Base-by-base conservation (phyloP, 2,797 vertebrate species). In the Sphenodon punctatus region DNA sequence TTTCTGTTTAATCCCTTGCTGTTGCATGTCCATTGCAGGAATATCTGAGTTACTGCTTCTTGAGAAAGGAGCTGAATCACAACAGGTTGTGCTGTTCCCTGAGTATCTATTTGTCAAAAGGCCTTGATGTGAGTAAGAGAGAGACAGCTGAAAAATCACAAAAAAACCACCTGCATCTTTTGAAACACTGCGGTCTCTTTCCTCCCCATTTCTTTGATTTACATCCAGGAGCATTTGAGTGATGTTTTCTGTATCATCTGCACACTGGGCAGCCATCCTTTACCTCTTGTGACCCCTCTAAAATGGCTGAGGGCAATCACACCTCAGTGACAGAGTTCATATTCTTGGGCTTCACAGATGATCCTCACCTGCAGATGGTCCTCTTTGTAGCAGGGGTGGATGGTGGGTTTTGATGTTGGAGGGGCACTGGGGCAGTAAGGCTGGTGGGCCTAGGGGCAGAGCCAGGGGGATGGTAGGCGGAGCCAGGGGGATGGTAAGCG, bases 351-450 rank as follows among this genome's bases (percentile, higher is more conserved):
- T 23, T 49, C 48, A 49, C 23, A 49, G 48, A 49, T 23, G 48
- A 49, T 49, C 22, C 87, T 27, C 67, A 78, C 27, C 63, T 92
- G 4, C 83, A 93, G 67, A 69, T 85, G 8, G 85, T 78, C 59
- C 88, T 92, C 58, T 93, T 92, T 22, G 66, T 36, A 4, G n/a
- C n/a, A n/a, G n/a, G n/a, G n/a, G n/a, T n/a, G n/a, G n/a, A n/a
- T n/a, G n/a, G n/a, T n/a, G n/a, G n/a, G n/a, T n/a, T n/a, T n/a
- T n/a, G n/a, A n/a, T n/a, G n/a, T n/a, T n/a, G n/a, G n/a, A n/a
- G n/a, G n/a, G n/a, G n/a, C n/a, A n/a, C n/a, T n/a, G n/a, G n/a
- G n/a, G n/a, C n/a, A n/a, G n/a, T n/a, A n/a, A n/a, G n/a, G n/a
- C n/a, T n/a, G n/a, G n/a, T n/a, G n/a, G n/a, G n/a, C n/a, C n/a